Conservation (phyloP, 2,113 vertebrate species). For the Holacanthus passer region DNA sequence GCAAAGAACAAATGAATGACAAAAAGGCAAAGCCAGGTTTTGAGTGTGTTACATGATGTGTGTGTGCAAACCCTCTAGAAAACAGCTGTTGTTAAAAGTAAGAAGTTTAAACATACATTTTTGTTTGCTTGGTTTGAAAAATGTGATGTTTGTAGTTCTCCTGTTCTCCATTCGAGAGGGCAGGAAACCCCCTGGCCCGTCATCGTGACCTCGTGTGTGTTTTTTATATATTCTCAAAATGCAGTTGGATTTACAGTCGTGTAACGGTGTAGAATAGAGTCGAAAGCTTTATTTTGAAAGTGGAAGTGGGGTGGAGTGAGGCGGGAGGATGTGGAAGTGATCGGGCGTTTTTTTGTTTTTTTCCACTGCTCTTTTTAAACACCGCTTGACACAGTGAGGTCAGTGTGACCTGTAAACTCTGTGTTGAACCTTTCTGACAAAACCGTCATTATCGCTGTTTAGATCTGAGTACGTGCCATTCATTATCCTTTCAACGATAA, state of each 20-base stretch:
- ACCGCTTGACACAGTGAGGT: constrained; percentile 15
- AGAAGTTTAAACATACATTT: not conserved
- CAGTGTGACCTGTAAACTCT: constrained; percentile 27
- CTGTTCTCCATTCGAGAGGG: constrained; percentile 2
- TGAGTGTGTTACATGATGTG: not conserved
- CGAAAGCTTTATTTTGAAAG: constrained; percentile 39
- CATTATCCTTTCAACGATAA: constrained; percentile 60
- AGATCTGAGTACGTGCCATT: constrained; percentile 12
- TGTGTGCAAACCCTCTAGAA: constrained; percentile 5
- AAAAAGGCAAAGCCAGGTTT: constrained; percentile 15
- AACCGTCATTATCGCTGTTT: constrained; percentile 35
- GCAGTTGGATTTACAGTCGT: not conserved
- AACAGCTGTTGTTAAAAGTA: constrained; percentile 23
- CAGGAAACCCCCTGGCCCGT: constrained; percentile 38
- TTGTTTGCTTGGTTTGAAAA: constrained; percentile 26
- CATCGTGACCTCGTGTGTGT: constrained; percentile 40
- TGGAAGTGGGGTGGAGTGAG: constrained; percentile 30
- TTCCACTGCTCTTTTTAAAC: not conserved
- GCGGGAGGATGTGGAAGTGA: constrained; percentile 63
- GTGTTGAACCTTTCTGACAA: constrained; percentile 33
- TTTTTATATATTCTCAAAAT: constrained; percentile 31
- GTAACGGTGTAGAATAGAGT: not conserved
- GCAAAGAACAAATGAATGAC: constrained; percentile 16
- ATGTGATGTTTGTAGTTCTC: constrained; percentile 30
- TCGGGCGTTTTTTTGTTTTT: constrained; percentile 23